Evolutionary conservation across 2,888 invertebrate genomes (phyloP).

Genomic region (Blera fallax): DNA sequence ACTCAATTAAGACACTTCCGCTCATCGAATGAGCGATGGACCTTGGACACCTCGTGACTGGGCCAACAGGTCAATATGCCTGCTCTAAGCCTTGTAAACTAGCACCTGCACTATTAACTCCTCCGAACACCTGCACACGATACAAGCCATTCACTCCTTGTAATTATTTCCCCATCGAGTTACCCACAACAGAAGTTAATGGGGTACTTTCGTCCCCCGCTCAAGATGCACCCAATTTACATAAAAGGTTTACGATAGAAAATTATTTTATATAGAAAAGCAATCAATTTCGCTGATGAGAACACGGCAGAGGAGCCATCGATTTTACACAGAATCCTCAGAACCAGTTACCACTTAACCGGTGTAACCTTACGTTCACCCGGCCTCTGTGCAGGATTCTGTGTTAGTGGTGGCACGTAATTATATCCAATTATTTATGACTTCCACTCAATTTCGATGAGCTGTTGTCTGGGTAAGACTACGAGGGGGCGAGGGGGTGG

Average conservation of each 20-base stretch:
- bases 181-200: conserved; percentile 16
- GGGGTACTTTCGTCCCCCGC: background rate
- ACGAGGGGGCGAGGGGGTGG: too few relatives aligned
- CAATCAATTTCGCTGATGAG: conserved; percentile 57
- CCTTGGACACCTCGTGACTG: too few relatives aligned
- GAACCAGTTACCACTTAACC: conserved; percentile 14
- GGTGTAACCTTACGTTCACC: background rate
- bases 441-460: conserved; percentile 35
- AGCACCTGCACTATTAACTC: too few relatives aligned
- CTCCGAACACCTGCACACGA: background rate
- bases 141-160: background rate
- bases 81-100: too few relatives aligned
- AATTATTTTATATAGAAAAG: conserved; percentile 57
- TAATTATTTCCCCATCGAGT: conserved; percentile 33
- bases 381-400: background rate
- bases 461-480: conserved; percentile 7
- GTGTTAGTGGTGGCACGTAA: conserved; percentile 26
- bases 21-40: too few relatives aligned
- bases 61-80: too few relatives aligned
- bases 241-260: conserved; percentile 35
- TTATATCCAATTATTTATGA: conserved; percentile 66
- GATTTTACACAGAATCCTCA: conserved; percentile 35
- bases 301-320: conserved; percentile 26
- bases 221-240: conserved; percentile 45
- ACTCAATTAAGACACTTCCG: too few relatives aligned